A percentile compares a stretch with the other conserved stretches of the same genome.
phyloP scores from a whole-genome alignment of 2,113 vertebrate genomes.

The Pogona vitticeps region DNA sequence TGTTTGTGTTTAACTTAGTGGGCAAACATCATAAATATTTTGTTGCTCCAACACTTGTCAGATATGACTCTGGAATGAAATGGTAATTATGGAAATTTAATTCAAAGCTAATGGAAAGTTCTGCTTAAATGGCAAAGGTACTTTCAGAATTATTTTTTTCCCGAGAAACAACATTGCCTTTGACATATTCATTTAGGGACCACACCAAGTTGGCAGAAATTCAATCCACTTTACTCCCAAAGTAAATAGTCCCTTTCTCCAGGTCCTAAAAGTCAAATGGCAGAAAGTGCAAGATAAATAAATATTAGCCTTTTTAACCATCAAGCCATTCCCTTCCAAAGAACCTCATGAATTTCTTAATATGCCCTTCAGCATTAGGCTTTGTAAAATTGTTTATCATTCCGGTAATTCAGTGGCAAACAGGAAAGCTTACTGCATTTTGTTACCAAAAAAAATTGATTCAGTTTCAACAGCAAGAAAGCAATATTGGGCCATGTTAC shows the following conservation, averaged over 20 bases:
- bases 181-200: conserved; percentile 73
- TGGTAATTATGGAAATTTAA: conserved; percentile 58
- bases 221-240: conserved; percentile 65
- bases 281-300: conserved; percentile 73
- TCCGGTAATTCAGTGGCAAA: conserved; percentile 46
- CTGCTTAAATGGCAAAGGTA: conserved; percentile 58
- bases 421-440: conserved; percentile 49
- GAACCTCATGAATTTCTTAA: conserved; percentile 69
- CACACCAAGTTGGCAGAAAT: conserved; percentile 68
- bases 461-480: conserved; percentile 49
- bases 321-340: conserved; percentile 65
- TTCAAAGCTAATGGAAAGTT: conserved; percentile 63
- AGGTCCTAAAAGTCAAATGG: conserved; percentile 62
- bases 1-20: conserved; percentile 1
- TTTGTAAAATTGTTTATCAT: conserved; percentile 57
- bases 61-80: conserved; percentile 50
- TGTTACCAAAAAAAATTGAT: conserved; percentile 36
- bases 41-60: conserved; percentile 30
- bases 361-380: conserved; percentile 61
- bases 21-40: neutral
- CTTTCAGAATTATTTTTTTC: conserved; percentile 62
- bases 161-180: conserved; percentile 65
- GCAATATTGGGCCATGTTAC: conserved; percentile 36
- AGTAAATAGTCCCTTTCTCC: conserved; percentile 60
- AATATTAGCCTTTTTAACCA: conserved; percentile 69